Evolutionary conservation across 2,797 vertebrate species (phyloP), one percentile per base, ranked within the genome.

Genomic region (Gobionotothen gibberifrons): DNA sequence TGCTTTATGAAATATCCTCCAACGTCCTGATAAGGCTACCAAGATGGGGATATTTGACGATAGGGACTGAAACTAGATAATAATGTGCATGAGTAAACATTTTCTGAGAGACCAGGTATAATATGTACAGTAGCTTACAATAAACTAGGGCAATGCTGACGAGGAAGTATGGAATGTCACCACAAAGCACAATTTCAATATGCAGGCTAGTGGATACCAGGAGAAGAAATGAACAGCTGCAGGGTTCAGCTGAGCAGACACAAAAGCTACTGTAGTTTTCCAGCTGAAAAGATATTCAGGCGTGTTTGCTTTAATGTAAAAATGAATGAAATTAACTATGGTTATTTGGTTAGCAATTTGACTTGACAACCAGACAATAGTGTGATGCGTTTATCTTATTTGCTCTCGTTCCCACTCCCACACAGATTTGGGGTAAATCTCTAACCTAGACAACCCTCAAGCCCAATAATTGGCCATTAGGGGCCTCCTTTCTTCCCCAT

Each of bases 121-220:
- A 56, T 53, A 47, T 43, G 40, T 36, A 36, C 32, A 36, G 32
- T 19, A 52, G 56, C 47, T 67, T 48, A 59, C 12, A 53, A 70
- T 62, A 89, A 88, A 87, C 52, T 80, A 72, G 87, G 78, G 48
- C 81, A 86, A 73, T 69, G 83, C 74, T 79, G 80, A 88, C 79
- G 70, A 54, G 61, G 68, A 66, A 56, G 65, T 47, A 62, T 73
- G 65, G 39, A 74, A 72, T 73, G 57, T 79, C 79, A 62, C 76
- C 61, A 72, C 72, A 76, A 74, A 85, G 75, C 84, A 67, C 26
- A 69, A 72, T 78, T 88, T 73, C 32, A 82, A 84, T 55, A 77
- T 54, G 64, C 59, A 63, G 49, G 57, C 53, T 29, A 43, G 10
- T 67, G 80, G 74, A 81, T 61, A 72, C 26, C 36, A 61, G 76